phyloP scores from a whole-genome alignment of 2,888 invertebrate species.

The Amphimallon solstitiale region DNA sequence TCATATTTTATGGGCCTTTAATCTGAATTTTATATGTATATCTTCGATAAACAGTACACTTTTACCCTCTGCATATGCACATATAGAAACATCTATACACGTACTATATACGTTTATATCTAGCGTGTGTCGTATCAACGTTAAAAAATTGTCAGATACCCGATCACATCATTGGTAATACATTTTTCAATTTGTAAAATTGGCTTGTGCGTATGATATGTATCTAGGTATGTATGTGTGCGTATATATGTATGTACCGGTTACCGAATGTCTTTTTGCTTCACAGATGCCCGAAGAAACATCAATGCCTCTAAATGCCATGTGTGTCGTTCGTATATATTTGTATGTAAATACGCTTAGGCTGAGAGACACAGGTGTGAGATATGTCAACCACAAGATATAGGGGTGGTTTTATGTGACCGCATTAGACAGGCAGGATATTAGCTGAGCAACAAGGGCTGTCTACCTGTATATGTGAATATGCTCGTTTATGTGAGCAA shows the following conservation, averaged over 20 bases:
- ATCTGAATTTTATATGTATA: constrained; percentile 32
- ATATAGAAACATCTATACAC: not conserved
- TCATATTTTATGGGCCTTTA: constrained; percentile 33
- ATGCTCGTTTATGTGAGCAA: not conserved
- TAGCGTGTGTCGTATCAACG: not conserved
- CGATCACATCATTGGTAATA: constrained; percentile 50
- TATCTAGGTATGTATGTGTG: constrained; percentile 10
- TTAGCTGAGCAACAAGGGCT: constrained; percentile 38
- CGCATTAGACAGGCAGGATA: constrained; percentile 56
- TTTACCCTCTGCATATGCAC: constrained; percentile 12
- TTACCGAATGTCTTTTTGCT: constrained; percentile 41
- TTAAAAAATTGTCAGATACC: constrained; percentile 26
- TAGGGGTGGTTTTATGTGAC: constrained; percentile 59
- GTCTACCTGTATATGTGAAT: constrained; percentile 27
- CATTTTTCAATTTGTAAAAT: constrained; percentile 60
- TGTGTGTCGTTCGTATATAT: constrained; percentile 58
- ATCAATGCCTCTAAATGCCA: constrained; percentile 56
- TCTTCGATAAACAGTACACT: constrained; percentile 35
- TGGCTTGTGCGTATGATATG: constrained; percentile 43
- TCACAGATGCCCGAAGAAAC: constrained; percentile 42
- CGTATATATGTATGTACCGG: constrained; percentile 38
- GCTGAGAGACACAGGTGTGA: constrained; percentile 61
- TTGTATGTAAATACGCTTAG: constrained; percentile 63
- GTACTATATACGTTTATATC: not conserved
- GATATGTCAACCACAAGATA: constrained; percentile 63